phyloP scores from a whole-genome alignment of 2,113 vertebrate genomes.

The Patagioenas fasciata region DNA sequence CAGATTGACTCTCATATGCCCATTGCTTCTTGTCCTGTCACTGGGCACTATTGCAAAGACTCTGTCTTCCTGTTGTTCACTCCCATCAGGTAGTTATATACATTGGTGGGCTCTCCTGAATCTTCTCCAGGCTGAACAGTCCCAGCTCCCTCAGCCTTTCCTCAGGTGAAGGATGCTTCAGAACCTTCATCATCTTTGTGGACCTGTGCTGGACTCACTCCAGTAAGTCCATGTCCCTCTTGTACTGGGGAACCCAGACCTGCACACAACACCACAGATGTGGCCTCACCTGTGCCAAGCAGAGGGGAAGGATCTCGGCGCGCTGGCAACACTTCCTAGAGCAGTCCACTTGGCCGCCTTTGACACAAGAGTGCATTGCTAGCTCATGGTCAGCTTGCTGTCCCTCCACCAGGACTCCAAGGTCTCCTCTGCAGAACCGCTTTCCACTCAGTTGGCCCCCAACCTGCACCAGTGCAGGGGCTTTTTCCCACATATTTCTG shows the following conservation, averaged over 20 bases:
- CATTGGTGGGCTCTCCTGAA: not conserved
- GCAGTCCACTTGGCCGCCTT: not conserved
- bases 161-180: not conserved
- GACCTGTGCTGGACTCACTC: not conserved
- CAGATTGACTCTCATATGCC: not conserved
- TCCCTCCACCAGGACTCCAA: not conserved
- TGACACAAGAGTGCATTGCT: not conserved
- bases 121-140: not conserved
- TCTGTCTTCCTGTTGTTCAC: not conserved
- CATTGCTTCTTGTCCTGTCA: not conserved
- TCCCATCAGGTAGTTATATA: not conserved
- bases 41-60: not conserved
- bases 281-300: not conserved
- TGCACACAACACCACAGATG: not conserved
- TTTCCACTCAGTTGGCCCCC: not conserved
- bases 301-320: not conserved
- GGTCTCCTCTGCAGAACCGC: not conserved
- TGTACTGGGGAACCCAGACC: not conserved
- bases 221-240: not conserved
- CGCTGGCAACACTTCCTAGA: not conserved
- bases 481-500: not conserved
- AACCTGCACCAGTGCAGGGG: not conserved
- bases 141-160: not conserved
- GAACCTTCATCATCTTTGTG: not conserved
- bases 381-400: not conserved